phyloP scores from a whole-genome alignment of 2,888 invertebrate species.

The Crematogaster levior region DNA sequence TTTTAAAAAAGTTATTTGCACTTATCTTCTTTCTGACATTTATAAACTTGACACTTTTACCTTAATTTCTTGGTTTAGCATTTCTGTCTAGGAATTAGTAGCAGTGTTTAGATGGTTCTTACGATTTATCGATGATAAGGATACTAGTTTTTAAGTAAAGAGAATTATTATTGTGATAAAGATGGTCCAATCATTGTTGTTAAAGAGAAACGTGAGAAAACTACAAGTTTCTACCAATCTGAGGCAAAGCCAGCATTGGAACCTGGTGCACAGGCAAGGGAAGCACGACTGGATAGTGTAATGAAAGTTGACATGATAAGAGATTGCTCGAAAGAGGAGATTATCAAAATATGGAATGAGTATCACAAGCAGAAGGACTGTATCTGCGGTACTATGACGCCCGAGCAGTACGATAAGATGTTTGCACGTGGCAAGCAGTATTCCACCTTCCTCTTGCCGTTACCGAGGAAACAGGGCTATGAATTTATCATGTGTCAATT shows the following conservation, averaged over 20 bases:
- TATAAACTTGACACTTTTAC: neutral
- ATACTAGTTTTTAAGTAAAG: constrained; percentile 17
- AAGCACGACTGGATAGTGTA: constrained; percentile 88
- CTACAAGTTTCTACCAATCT: constrained; percentile 75
- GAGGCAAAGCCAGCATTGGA: constrained; percentile 74
- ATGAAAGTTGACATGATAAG: constrained; percentile 92
- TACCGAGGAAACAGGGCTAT: constrained; percentile 94
- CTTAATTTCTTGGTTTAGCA: neutral
- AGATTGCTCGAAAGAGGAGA: constrained; percentile 91
- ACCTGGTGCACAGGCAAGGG: constrained; percentile 61
- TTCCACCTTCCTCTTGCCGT: constrained; percentile 92
- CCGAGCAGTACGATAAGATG: constrained; percentile 88
- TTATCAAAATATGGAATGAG: constrained; percentile 92
- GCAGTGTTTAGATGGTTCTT: neutral
- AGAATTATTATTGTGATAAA: neutral
- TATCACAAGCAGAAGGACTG: constrained; percentile 93
- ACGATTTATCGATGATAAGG: neutral
- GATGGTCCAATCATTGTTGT: constrained; percentile 58
- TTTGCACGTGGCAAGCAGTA: constrained; percentile 87
- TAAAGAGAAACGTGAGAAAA: constrained; percentile 78
- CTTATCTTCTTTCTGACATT: neutral
- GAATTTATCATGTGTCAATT: constrained; percentile 94
- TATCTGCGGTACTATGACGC: constrained; percentile 91
- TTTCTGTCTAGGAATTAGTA: neutral
- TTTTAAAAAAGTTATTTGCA: neutral